Base-by-base conservation (phyloP, 92 coral and sea anemone species). In the Pocillopora meandrina region DNA sequence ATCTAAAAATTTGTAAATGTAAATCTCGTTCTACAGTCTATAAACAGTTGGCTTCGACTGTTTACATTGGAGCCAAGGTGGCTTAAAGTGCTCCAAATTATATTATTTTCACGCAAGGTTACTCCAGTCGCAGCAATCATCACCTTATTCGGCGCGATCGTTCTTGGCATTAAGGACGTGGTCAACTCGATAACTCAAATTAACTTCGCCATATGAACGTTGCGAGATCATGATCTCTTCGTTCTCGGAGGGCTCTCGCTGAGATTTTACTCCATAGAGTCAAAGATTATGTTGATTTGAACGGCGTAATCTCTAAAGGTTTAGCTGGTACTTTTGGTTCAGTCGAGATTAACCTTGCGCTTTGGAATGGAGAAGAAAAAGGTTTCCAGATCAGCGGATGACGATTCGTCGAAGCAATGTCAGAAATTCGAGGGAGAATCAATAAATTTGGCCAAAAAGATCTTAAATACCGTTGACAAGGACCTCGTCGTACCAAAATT, bases 401-500 rank as follows among this genome's bases (percentile, higher is more conserved):
- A 26, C 56, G 65, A 61, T 10, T 31, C 80, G 55, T 83, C 80
- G 63, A 74, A 74, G 56, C 69, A 74, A 62, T 73, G 86, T 56
- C 80, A 83, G 73, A 83, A 65, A 64, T 73, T 73, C 71, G 85
- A 58, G 85, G 13, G 64, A 23, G 71, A 73, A 63, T 47, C 79
- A 52, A 10, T 65, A 12, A 83, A 26, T 31, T 73, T 62, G 47
- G 65, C 86, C 10, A 74, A 65, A 63, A 83, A 12, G 82, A 76
- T 84, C 23, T 78, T 85, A 34, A 61, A 85, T 33, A 74, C 74
- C 8, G 81, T 94, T 59, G 89, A 94, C 82, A 90, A 59, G 61
- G 98, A 92, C 55, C 72, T 94, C 12, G 78, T 94, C 1, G 88
- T 94, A 20, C 95, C 98, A 12, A 94, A 94, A 77, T 26, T 94